Conservation (phyloP, 1,140 invertebrate species). For the Palaemon carinicauda region DNA sequence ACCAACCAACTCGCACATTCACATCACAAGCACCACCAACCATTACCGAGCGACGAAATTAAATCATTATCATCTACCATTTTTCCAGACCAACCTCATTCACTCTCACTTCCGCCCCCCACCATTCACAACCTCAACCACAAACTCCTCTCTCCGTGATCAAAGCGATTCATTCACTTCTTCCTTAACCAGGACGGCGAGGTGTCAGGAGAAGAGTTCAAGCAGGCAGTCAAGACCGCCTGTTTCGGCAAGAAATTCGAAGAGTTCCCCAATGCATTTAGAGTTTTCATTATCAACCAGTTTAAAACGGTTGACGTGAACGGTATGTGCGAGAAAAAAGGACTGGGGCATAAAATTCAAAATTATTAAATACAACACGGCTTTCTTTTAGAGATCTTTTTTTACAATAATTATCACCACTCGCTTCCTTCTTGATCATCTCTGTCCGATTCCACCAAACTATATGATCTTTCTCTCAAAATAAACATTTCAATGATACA, state of each 20-base stretch:
- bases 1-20: neutral
- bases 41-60: neutral
- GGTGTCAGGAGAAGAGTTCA: conserved; percentile 82
- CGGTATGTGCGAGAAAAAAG: conserved; percentile 46
- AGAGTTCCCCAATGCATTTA: conserved; percentile 75
- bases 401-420: neutral
- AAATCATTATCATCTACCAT: neutral
- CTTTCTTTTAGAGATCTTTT: neutral
- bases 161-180: too few species aligned
- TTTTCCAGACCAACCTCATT: neutral
- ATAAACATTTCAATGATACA: too few species aligned
- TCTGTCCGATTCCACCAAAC: neutral
- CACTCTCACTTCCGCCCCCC: neutral
- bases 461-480: too few species aligned
- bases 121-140: conserved; percentile 2
- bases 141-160: conserved; percentile 14
- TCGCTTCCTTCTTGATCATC: neutral
- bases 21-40: neutral
- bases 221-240: conserved; percentile 79
- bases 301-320: conserved; percentile 77
- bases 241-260: conserved; percentile 79
- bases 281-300: conserved; percentile 82
- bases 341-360: neutral
- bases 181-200: conserved; percentile 71
- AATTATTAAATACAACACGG: neutral